Evolutionary conservation across 23 tunicate species (phyloP).

Genomic region (Trididemnum miniatum): DNA sequence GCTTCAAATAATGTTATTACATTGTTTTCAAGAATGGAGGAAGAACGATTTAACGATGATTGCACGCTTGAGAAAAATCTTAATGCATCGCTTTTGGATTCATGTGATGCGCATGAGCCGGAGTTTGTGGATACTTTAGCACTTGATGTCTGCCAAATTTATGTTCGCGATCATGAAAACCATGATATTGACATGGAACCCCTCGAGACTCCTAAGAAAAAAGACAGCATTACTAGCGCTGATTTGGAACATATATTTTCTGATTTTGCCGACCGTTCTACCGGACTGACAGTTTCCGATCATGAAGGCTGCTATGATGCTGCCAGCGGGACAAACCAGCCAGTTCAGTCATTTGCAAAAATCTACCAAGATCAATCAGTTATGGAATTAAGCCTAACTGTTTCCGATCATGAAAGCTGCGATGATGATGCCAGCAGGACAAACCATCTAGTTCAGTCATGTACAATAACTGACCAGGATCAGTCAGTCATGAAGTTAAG

Average conservation of each 20-base stretch:
- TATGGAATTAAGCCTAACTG: background rate
- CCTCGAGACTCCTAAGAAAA: background rate
- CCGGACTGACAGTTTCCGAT: background rate
- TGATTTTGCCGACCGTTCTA: slow-evolving; percentile 65
- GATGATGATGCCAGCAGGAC: background rate
- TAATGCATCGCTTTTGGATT: background rate
- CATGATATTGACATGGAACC: background rate
- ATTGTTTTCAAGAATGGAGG: background rate
- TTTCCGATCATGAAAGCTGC: no score
- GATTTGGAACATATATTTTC: slow-evolving; percentile 68
- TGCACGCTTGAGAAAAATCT: background rate
- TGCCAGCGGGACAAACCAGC: no score
- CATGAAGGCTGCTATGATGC: no score
- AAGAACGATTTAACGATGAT: background rate
- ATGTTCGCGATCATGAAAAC: background rate
- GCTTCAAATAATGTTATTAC: background rate
- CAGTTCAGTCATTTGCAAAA: background rate
- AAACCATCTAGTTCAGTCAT: background rate
- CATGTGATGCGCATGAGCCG: background rate
- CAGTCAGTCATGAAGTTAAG: background rate
- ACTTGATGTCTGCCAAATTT: background rate
- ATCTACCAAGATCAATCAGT: background rate
- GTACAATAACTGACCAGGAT: background rate
- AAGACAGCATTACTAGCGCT: slow-evolving; percentile 49
- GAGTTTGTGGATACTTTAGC: no score